phyloP scores from a whole-genome alignment of 2,113 vertebrate species.

The Prinia subflava region DNA sequence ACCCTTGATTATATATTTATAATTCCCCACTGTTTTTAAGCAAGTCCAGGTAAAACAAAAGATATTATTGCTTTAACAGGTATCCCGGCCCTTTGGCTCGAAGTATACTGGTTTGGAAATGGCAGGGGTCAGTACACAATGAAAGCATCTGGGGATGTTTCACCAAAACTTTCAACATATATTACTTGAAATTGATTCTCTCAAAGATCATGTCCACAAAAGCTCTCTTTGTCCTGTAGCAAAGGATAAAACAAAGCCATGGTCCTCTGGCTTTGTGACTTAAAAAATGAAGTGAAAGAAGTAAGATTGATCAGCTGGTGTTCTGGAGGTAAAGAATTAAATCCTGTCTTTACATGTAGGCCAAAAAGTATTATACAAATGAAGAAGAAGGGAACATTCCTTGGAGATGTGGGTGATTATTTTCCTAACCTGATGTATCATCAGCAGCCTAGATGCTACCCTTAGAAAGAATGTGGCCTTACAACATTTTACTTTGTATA shows the following conservation, averaged over 20 bases:
- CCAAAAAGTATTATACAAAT: neutral
- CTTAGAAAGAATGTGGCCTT: constrained; percentile 33
- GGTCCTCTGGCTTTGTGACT: neutral
- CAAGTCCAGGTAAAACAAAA: neutral
- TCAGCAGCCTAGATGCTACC: neutral
- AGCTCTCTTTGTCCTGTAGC: neutral
- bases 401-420: constrained; percentile 3
- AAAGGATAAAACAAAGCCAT: neutral
- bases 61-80: neutral
- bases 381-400: neutral
- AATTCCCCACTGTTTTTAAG: neutral
- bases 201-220: neutral
- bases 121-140: neutral
- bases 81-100: neutral
- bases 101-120: neutral
- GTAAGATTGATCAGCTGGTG: neutral
- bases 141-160: neutral
- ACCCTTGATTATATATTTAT: neutral
- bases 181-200: neutral
- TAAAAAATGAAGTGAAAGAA: neutral
- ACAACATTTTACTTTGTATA: neutral
- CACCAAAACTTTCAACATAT: neutral
- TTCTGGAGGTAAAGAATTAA: neutral
- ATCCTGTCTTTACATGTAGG: neutral
- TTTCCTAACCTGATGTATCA: neutral